Evolutionary conservation across 2,113 vertebrate species (phyloP).

Genomic region (Lasiurus borealis): DNA sequence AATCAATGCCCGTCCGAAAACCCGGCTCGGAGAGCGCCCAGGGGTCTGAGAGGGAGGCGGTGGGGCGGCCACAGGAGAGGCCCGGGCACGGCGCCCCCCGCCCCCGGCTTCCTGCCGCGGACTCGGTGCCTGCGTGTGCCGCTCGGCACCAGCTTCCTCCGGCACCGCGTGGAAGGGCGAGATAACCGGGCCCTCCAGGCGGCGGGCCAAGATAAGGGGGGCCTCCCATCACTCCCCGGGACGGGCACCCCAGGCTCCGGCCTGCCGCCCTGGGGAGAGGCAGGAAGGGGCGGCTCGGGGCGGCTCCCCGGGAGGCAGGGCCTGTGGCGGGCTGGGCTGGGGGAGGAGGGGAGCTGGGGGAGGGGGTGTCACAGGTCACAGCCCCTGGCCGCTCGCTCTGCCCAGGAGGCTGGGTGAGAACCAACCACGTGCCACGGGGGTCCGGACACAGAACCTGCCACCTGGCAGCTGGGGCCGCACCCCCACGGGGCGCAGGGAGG

Average conservation of each 20-base stretch:
- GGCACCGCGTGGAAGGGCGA: slow-evolving; percentile 54
- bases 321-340: no score
- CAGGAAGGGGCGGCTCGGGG: slow-evolving; percentile 23
- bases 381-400: neutral
- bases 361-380: neutral
- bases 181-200: slow-evolving; percentile 49
- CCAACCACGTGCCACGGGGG: fast-evolving
- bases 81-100: neutral
- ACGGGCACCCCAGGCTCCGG: neutral
- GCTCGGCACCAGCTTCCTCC: slow-evolving; percentile 58
- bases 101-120: slow-evolving; percentile 58
- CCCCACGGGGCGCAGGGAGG: no score
- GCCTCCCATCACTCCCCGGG: neutral
- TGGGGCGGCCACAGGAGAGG: fast-evolving
- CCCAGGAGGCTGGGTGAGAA: neutral
- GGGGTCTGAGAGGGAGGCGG: neutral
- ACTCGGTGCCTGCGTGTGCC: neutral
- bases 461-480: neutral
- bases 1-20: neutral
- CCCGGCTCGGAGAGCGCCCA: neutral
- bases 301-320: neutral
- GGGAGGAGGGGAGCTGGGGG: no score
- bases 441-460: neutral
- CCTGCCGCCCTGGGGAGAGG: neutral
- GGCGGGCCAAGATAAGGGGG: neutral